These are phyloP conservation scores for Drosophila triauraria DNA, from an alignment of 1,140 invertebrate species.

Conservation along the genomic window DNA sequence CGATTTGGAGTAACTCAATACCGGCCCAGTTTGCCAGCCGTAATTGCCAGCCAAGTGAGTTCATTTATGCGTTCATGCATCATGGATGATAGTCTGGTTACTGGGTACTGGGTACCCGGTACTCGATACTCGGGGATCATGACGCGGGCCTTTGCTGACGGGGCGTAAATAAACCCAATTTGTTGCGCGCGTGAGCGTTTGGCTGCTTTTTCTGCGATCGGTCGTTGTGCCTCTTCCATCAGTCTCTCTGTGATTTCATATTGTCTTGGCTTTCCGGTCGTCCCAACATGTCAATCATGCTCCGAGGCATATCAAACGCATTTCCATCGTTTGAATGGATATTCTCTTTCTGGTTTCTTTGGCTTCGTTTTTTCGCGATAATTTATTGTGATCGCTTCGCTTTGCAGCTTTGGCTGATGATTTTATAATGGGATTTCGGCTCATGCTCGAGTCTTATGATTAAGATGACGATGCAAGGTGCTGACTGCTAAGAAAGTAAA, in stretches of 20 bases:
- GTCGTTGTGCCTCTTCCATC: slow-evolving; percentile 29
- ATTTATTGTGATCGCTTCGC: slow-evolving; percentile 57
- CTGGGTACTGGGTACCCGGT: background rate
- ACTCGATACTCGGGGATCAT: slow-evolving; percentile 16
- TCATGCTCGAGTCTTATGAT: slow-evolving; percentile 16
- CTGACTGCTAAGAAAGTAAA: slow-evolving; percentile 11
- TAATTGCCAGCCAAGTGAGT: slow-evolving; percentile 59
- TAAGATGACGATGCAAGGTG: slow-evolving; percentile 34
- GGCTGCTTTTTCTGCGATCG: slow-evolving; percentile 29
- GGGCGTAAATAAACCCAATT: slow-evolving; percentile 75
- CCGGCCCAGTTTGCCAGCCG: slow-evolving; percentile 23
- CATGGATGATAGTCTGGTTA: slow-evolving; percentile 55
- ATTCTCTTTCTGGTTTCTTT: slow-evolving; percentile 26
- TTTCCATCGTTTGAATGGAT: slow-evolving; percentile 50
- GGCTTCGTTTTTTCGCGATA: slow-evolving; percentile 31
- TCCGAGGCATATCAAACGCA: slow-evolving; percentile 43
- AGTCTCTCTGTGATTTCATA: slow-evolving; percentile 18
- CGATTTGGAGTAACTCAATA: slow-evolving; percentile 67
- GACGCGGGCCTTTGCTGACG: slow-evolving; percentile 45
- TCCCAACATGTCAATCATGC: slow-evolving; percentile 72
- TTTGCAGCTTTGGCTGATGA: slow-evolving; percentile 65
- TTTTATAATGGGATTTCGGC: slow-evolving; percentile 58
- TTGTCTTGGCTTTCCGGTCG: slow-evolving; percentile 63
- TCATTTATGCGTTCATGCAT: slow-evolving; percentile 64
- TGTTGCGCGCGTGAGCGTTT: slow-evolving; percentile 72